These are phyloP conservation scores for Bos javanicus DNA, from an alignment of 2,113 vertebrate genomes.

Conservation along the genomic window DNA sequence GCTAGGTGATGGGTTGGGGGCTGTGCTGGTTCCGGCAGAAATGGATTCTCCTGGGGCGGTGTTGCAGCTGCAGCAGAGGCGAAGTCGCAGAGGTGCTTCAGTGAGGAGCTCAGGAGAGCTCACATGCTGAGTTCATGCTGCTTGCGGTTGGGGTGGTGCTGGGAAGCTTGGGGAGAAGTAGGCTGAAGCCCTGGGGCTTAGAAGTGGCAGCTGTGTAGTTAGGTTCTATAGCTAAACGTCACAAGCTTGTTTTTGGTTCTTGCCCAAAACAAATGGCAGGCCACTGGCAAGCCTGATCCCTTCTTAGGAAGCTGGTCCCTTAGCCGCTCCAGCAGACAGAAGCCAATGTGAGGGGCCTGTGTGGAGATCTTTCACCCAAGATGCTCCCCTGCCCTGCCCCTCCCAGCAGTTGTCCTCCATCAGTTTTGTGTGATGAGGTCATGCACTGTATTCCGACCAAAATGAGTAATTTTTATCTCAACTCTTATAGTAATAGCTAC, in stretches of 20 bases:
- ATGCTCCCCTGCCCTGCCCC: neutral
- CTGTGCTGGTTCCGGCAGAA: neutral
- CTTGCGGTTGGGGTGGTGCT: accelerated
- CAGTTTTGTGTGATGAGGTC: neutral
- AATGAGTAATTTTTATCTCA: neutral
- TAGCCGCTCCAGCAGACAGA: neutral
- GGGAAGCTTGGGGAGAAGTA: neutral
- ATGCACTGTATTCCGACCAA: neutral
- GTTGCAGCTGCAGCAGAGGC: no score
- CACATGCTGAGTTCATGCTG: neutral
- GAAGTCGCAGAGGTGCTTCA: neutral
- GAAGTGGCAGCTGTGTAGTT: neutral
- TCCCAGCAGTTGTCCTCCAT: neutral
- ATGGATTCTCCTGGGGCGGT: neutral
- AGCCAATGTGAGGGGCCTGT: accelerated
- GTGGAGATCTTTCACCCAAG: neutral
- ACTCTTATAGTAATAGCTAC: neutral
- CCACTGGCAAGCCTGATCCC: neutral
- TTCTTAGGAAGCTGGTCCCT: neutral
- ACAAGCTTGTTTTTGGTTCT: neutral
- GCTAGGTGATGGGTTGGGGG: neutral
- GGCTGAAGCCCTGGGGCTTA: accelerated
- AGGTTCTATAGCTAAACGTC: neutral
- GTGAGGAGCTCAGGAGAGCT: neutral
- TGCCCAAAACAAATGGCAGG: neutral